A percentile compares a stretch with the other conserved stretches of the same genome.
These are phyloP conservation scores for Leucopsar rothschildi DNA, from an alignment of 2,113 vertebrate genomes.

Conservation along the genomic window DNA sequence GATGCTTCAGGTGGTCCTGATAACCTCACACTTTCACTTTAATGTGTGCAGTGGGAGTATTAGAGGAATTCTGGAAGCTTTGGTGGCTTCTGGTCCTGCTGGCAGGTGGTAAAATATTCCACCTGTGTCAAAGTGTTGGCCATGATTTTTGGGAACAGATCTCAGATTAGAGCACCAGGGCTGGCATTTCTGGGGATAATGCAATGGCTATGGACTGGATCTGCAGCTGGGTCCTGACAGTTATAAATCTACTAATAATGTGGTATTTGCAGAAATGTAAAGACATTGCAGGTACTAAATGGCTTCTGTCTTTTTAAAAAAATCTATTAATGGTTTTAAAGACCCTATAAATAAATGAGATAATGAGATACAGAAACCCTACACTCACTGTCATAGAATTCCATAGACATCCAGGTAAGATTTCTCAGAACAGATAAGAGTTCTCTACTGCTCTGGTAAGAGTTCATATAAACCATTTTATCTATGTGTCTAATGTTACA, in stretches of 20 bases:
- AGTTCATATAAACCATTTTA: background rate
- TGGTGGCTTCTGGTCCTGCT: background rate
- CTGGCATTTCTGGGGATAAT: background rate
- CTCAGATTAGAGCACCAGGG: background rate
- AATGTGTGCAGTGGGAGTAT: background rate
- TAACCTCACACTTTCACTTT: background rate
- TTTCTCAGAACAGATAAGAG: background rate
- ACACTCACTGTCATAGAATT: background rate
- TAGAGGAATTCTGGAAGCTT: background rate
- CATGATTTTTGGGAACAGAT: background rate
- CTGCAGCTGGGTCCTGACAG: background rate
- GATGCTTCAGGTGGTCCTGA: background rate
- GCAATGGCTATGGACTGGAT: background rate
- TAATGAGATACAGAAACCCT: background rate
- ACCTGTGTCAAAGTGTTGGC: rapidly evolving
- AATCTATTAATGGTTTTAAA: background rate
- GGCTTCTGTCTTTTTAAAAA: background rate
- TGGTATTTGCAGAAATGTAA: background rate
- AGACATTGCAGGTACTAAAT: background rate
- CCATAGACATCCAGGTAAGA: background rate
- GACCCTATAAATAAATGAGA: background rate
- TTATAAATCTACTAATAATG: background rate
- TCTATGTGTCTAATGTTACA: background rate
- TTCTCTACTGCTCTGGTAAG: background rate
- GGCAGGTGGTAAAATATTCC: background rate